Base-by-base conservation (phyloP, 2,113 vertebrate species). In the Petaurus breviceps region DNA sequence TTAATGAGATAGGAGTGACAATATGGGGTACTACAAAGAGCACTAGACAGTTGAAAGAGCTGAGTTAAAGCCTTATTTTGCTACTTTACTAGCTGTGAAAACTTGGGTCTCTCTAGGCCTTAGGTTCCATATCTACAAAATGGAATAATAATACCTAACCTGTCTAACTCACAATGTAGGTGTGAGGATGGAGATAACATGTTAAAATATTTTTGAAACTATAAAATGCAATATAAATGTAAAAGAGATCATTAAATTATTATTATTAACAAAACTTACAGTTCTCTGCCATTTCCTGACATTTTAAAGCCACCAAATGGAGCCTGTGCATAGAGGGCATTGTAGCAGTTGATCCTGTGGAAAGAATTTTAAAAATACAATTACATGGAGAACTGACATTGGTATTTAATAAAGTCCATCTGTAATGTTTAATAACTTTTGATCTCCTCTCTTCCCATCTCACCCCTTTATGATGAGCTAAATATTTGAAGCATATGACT, bases 231-330 rank as follows among this genome's bases (percentile, higher is more conserved):
- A 43, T 84, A 23, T n/a, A 84, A 84, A 43, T 43, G 7, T 84
- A 43, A 43, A 84, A 84, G 16, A n/a, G 6, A 84, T 84, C 3
- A 23, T 43, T 43, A 84, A 23, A 77, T 77, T n/a, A 43, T 43
- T 84, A 84, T 43, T 84, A 43, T 51, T 46, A 93, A 91, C 52
- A 91, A 95, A 91, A 98, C 99, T 99, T 98, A 99, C 99, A 99
- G 98, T 98, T 99, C 99, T 99, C 99, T 98, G 98, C 99, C 99
- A 1, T 99, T 99, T 97, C 99, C 99, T 43, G 99, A 99, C 99
- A 99, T 99, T 98, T 99, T 99, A 97, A 99, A 99, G 51, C 99
- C 99, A 95, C 99, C 99, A 51, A 99, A 99, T 0, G 99, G 99
- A 94, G 99, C 98, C 97, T 99, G 99, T 90, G 99, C 99, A 25